Conservation (phyloP, 2,888 invertebrate genomes). For the Merodon equestris region DNA sequence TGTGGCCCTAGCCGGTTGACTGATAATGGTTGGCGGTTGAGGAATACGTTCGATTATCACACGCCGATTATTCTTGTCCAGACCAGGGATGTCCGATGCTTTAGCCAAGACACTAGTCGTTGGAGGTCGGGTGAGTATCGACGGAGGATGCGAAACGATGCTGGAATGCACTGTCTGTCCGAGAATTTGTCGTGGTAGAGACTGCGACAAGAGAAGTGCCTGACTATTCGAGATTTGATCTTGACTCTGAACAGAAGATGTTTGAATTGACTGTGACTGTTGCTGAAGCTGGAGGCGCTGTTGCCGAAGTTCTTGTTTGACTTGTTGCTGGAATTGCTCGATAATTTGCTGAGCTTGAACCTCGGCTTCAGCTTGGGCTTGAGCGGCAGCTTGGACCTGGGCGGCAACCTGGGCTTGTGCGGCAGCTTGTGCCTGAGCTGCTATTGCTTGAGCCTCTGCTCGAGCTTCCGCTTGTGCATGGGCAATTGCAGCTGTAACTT, state of each 20-base stretch:
- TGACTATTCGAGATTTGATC: slow-evolving; percentile 73
- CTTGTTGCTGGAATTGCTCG: slow-evolving; percentile 76
- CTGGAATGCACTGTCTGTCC: slow-evolving; percentile 76
- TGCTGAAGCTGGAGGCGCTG: slow-evolving; percentile 73
- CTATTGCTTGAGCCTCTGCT: slow-evolving; percentile 71
- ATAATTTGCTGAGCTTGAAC: slow-evolving; percentile 75
- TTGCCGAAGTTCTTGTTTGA: slow-evolving; percentile 73
- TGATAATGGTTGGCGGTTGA: slow-evolving; percentile 73
- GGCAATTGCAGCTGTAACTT: slow-evolving; percentile 38
- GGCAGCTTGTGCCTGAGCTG: slow-evolving; percentile 71
- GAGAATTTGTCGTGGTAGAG: slow-evolving; percentile 72
- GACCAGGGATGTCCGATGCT: slow-evolving; percentile 52
- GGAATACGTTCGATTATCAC: slow-evolving; percentile 69
- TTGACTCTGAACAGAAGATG: slow-evolving; percentile 74
- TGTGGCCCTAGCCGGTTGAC: slow-evolving; percentile 76
- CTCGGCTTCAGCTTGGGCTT: slow-evolving; percentile 80
- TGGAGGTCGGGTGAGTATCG: slow-evolving; percentile 72
- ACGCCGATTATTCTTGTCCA: slow-evolving; percentile 71
- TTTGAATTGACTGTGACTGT: slow-evolving; percentile 74
- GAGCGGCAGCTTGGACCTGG: slow-evolving; percentile 81
- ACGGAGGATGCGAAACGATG: slow-evolving; percentile 76
- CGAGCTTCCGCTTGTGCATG: slow-evolving; percentile 71
- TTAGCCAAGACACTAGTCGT: slow-evolving; percentile 62
- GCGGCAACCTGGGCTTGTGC: slow-evolving; percentile 74
- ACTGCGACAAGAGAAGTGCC: slow-evolving; percentile 73